phyloP scores from a whole-genome alignment of 2,797 vertebrate genomes.

The Mormyrops attenuatus region DNA sequence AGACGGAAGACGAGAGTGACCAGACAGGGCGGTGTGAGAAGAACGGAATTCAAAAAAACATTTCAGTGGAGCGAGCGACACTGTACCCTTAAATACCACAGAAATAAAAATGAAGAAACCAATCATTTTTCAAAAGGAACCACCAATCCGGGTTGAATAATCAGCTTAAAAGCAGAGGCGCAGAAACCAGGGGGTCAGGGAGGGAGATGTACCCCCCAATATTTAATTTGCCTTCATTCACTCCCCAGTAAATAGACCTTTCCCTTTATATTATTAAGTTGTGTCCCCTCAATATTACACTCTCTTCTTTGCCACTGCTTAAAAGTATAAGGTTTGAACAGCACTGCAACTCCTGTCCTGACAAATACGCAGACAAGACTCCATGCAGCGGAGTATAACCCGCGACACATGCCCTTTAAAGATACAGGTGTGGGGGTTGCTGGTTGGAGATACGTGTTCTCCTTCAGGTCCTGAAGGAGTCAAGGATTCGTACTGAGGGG shows the following conservation, averaged over 20 bases:
- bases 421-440: neutral
- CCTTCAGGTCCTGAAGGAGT: neutral
- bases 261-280: neutral
- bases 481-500: neutral
- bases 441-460: neutral
- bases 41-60: neutral
- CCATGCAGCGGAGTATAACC: conserved; percentile 53
- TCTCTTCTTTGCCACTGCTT: neutral
- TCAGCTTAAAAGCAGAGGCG: conserved; percentile 2
- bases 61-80: neutral
- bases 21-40: neutral
- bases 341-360: conserved; percentile 48
- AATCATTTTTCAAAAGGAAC: conserved; percentile 17
- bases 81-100: neutral
- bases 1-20: neutral
- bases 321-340: conserved; percentile 24
- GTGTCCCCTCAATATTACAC: neutral
- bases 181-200: neutral
- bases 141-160: conserved; percentile 29
- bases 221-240: neutral
- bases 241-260: neutral
- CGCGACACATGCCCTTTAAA: conserved; percentile 20
- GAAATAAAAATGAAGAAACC: neutral
- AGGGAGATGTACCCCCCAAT: neutral
- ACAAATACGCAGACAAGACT: conserved; percentile 32